Conservation (phyloP, 2,797 vertebrate genomes). For the Leptoclinus maculatus region DNA sequence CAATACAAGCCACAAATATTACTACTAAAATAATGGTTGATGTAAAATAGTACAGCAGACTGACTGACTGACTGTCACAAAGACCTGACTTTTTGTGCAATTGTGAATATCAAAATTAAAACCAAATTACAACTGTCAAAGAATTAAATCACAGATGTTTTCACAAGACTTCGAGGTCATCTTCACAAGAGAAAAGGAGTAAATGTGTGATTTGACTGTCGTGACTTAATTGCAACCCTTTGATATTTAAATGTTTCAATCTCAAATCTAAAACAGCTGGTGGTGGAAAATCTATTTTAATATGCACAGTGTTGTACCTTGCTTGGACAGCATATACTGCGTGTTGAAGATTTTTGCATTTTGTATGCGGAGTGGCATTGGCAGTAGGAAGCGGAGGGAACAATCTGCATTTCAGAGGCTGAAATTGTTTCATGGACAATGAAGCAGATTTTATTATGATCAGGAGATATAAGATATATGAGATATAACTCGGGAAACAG, state of each 20-base stretch:
- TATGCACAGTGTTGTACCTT: constrained; percentile 32
- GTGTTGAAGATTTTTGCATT: constrained; percentile 35
- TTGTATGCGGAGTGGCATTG: constrained; percentile 22
- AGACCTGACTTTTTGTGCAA: constrained; percentile 4
- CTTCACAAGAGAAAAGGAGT: constrained; percentile 22
- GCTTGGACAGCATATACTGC: constrained; percentile 37
- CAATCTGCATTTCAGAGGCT: constrained; percentile 46
- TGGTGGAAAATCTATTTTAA: constrained; percentile 37
- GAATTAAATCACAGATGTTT: constrained; percentile 38
- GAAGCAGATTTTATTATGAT: constrained; percentile 74
- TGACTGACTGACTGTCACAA: constrained; percentile 3
- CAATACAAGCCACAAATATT: constrained; percentile 5
- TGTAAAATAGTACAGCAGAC: background rate
- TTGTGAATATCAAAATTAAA: constrained; percentile 40
- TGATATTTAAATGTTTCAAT: constrained; percentile 54
- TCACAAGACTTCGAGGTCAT: constrained; percentile 9
- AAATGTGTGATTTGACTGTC: constrained; percentile 41
- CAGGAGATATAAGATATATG: constrained; percentile 52
- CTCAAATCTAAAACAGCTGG: constrained; percentile 21
- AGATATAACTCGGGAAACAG: constrained; percentile 44
- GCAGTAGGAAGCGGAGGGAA: constrained; percentile 1
- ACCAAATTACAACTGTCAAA: constrained; percentile 43
- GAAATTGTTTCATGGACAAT: constrained; percentile 75
- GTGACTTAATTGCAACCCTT: constrained; percentile 51
- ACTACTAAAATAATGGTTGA: constrained; percentile 12